Percentiles rank a stretch among this genome's conserved stretches.
Conservation (phyloP, 2,113 vertebrate genomes). For the Peromyscus leucopus region DNA sequence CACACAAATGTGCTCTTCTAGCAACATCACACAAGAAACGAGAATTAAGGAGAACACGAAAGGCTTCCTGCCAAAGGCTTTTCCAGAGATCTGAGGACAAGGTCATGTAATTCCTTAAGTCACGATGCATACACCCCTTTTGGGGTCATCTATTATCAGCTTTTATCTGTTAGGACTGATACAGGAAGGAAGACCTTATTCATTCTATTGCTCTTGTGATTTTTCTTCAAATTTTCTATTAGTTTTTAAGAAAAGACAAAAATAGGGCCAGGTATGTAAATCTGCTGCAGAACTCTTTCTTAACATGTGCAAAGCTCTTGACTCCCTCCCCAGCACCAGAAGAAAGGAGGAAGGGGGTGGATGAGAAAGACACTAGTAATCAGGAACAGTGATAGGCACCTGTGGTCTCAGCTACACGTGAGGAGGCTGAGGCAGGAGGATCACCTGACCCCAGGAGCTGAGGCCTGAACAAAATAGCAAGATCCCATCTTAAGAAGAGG, state of each 20-base stretch:
- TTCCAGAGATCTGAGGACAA: background rate
- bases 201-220: background rate
- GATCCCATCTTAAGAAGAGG: background rate
- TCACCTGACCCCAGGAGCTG: background rate
- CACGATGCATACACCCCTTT: background rate
- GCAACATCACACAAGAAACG: background rate
- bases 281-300: background rate
- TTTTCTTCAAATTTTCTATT: background rate
- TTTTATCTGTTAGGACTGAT: background rate
- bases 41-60: background rate
- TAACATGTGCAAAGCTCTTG: background rate
- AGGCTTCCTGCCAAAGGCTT: conserved; percentile 18
- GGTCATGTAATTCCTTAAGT: background rate
- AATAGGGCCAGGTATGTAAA: background rate
- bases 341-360: background rate
- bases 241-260: conserved; percentile 23
- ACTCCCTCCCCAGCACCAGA: too few relatives aligned
- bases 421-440: background rate
- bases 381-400: background rate
- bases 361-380: background rate
- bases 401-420: background rate
- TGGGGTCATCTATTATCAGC: background rate
- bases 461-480: background rate
- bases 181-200: background rate
- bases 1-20: background rate